Evolutionary conservation across 1,140 invertebrate genomes (phyloP).

Genomic region (Calliphora vicina): DNA sequence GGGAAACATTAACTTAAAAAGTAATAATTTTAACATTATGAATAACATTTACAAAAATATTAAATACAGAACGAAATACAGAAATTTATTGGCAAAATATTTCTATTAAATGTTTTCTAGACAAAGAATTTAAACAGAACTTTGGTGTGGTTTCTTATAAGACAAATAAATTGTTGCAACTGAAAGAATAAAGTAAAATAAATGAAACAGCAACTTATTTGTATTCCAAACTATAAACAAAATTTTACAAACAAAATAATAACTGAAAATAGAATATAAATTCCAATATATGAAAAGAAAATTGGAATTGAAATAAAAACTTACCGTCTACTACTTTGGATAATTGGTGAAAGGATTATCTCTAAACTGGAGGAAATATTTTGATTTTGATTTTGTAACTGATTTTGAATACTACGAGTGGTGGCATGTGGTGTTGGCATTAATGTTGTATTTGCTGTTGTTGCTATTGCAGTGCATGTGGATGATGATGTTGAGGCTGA

Average conservation of each 20-base stretch:
- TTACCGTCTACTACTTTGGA: constrained; percentile 64
- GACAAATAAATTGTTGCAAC: background rate
- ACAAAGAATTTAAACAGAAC: background rate
- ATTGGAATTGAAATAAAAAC: constrained; percentile 43
- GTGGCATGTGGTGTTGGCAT: constrained; percentile 38
- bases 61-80: no score
- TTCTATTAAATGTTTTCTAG: no score
- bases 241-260: background rate
- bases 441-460: constrained; percentile 47
- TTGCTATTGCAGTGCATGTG: constrained; percentile 57
- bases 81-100: no score
- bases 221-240: background rate
- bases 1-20: no score
- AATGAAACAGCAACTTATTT: background rate
- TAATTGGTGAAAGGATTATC: constrained; percentile 64
- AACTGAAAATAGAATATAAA: background rate
- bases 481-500: constrained; percentile 44
- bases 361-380: constrained; percentile 63
- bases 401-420: constrained; percentile 28
- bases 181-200: background rate
- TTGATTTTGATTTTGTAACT: constrained; percentile 52
- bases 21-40: no score
- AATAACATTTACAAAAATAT: no score
- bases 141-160: background rate
- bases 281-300: background rate